phyloP scores from a whole-genome alignment of 1,140 invertebrate species.

The Coenobita brevimanus region DNA sequence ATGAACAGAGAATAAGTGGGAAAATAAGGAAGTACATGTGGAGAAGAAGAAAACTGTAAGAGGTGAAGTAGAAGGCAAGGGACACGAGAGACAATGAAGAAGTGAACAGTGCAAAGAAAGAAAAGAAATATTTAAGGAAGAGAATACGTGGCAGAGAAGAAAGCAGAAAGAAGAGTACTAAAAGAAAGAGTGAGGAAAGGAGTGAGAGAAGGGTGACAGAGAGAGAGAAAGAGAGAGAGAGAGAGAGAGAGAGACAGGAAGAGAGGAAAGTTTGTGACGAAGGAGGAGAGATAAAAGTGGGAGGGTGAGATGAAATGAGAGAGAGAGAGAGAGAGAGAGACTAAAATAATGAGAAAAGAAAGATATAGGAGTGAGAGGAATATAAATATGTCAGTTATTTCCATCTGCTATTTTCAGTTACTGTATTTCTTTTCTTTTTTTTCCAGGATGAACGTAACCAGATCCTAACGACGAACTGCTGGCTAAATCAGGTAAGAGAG shows the following conservation, averaged over 20 bases:
- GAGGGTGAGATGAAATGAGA: too few species aligned
- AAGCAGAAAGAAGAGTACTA: background rate
- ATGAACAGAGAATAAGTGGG: too few species aligned
- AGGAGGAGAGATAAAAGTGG: too few species aligned
- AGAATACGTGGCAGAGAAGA: background rate
- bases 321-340: constrained; percentile 5
- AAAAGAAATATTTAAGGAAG: background rate
- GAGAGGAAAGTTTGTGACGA: too few species aligned
- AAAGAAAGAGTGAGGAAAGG: background rate
- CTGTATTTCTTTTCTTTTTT: background rate
- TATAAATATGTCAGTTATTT: too few species aligned
- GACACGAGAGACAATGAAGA: background rate
- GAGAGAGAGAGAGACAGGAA: background rate
- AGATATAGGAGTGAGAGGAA: background rate
- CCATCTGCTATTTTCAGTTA: too few species aligned
- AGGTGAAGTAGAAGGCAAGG: too few species aligned
- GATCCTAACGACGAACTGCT: constrained; percentile 48
- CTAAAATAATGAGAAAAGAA: background rate
- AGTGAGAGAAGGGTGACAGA: background rate
- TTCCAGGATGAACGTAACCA: constrained; percentile 49
- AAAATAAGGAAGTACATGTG: too few species aligned
- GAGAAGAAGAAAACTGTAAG: too few species aligned
- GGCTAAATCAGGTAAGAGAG: constrained; percentile 19
- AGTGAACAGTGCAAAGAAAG: too few species aligned
- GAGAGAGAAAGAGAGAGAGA: background rate